Conservation (phyloP, 2,797 vertebrate genomes). For the Aeoliscus strigatus region DNA sequence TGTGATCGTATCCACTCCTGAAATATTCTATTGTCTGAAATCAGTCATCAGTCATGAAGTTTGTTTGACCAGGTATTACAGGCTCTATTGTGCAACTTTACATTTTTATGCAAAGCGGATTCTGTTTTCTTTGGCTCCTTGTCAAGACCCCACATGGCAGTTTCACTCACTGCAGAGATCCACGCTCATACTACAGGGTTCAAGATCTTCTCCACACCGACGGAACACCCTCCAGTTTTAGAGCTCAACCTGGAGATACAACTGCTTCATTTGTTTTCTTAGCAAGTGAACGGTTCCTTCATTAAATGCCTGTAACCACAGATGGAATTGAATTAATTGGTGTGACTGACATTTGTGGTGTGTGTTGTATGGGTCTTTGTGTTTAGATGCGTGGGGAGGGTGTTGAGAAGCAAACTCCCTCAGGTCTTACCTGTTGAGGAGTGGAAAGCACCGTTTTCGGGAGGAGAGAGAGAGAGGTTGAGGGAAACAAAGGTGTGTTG, state of each 20-base stretch:
- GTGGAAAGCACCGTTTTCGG: conserved; percentile 83
- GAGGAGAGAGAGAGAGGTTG: conserved; percentile 65
- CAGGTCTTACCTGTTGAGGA: conserved; percentile 50
- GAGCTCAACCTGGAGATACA: conserved; percentile 41
- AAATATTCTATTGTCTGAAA: conserved; percentile 50
- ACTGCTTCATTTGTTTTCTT: conserved; percentile 56
- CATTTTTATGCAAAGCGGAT: conserved; percentile 47
- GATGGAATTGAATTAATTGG: conserved; percentile 62
- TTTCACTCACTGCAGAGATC: conserved; percentile 49
- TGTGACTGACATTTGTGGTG: too few relatives aligned
- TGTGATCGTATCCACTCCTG: conserved; percentile 42
- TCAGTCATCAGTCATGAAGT: conserved; percentile 55
- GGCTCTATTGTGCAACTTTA: conserved; percentile 55
- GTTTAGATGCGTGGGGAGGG: too few relatives aligned
- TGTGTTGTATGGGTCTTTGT: too few relatives aligned
- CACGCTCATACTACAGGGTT: conserved; percentile 41
- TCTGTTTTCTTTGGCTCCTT: conserved; percentile 62
- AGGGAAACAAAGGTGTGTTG: conserved; percentile 45
- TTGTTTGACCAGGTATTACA: conserved; percentile 72
- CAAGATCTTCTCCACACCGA: conserved; percentile 46
- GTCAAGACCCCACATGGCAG: conserved; percentile 53
- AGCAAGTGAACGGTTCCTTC: conserved; percentile 56
- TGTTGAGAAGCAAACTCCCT: conserved; percentile 53
- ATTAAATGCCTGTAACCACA: conserved; percentile 54
- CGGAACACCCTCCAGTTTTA: conserved; percentile 51